These are phyloP conservation scores for Heliconius hermathena DNA, from an alignment of 1,140 invertebrate genomes.

Conservation along the genomic window DNA sequence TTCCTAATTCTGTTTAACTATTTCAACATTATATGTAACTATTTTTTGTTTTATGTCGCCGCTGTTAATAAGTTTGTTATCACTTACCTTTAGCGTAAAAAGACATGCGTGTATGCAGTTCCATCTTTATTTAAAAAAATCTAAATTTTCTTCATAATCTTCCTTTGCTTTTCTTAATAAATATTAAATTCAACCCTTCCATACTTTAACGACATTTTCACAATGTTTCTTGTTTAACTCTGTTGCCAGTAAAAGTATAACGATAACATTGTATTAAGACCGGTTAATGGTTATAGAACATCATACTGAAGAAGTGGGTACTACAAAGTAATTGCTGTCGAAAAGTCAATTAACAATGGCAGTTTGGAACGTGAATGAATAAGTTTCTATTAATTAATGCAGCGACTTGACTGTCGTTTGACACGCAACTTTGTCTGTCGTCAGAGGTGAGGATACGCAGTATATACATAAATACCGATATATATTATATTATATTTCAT, in stretches of 20 bases:
- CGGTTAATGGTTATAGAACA: constrained; percentile 37
- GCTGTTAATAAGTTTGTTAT: too few relatives aligned
- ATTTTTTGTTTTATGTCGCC: too few relatives aligned
- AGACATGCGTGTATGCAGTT: background rate
- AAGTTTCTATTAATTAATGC: constrained; percentile 65
- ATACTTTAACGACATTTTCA: constrained; percentile 30
- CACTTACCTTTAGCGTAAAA: background rate
- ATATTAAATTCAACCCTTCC: constrained; percentile 12
- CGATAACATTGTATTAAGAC: constrained; percentile 38
- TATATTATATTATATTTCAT: too few relatives aligned
- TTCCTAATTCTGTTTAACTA: background rate
- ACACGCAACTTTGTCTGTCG: constrained; percentile 45
- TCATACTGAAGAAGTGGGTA: constrained; percentile 39
- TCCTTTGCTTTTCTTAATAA: constrained; percentile 6
- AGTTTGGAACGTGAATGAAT: constrained; percentile 53
- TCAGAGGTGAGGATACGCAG: background rate
- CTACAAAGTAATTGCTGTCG: constrained; percentile 50
- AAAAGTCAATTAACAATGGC: constrained; percentile 61
- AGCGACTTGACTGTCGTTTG: constrained; percentile 51
- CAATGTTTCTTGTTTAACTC: constrained; percentile 31
- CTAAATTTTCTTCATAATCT: background rate
- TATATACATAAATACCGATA: background rate
- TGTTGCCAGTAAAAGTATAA: constrained; percentile 31
- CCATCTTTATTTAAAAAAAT: background rate
- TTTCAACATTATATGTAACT: too few relatives aligned